Conservation (phyloP, 2,797 vertebrate genomes). For the Distichodus sexfasciatus region DNA sequence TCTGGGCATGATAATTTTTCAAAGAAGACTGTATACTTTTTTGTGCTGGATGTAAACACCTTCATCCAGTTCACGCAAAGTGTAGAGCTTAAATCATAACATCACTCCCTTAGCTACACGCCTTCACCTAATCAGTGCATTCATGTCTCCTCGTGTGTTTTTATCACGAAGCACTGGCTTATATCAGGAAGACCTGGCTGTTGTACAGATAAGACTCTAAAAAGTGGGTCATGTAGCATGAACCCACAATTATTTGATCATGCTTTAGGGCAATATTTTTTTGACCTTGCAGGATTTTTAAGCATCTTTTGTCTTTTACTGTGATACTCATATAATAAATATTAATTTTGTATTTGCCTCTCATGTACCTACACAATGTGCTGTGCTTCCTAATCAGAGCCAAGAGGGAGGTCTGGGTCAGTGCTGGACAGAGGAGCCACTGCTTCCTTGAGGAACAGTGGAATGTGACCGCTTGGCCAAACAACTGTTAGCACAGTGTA, state of each 20-base stretch:
- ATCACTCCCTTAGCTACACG: background rate
- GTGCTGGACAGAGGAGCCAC: constrained; percentile 33
- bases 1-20: constrained; percentile 6
- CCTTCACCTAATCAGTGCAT: background rate
- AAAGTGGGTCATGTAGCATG: background rate
- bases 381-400: constrained; percentile 11
- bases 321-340: no score
- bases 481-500: constrained; percentile 90
- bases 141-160: background rate
- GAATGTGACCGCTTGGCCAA: constrained; percentile 90
- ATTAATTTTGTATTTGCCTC: constrained; percentile 24
- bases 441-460: constrained; percentile 62
- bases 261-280: constrained; percentile 10
- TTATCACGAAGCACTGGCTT: background rate
- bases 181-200: background rate
- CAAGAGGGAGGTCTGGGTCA: constrained; percentile 38
- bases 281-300: constrained; percentile 15
- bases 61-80: background rate
- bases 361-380: constrained; percentile 27
- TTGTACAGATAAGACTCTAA: background rate
- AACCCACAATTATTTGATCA: constrained; percentile 18
- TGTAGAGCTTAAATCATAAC: background rate
- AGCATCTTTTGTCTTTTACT: constrained; percentile 13
- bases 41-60: background rate
- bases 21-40: constrained; percentile 15